Evolutionary conservation across 1,140 invertebrate species (phyloP).

Genomic region (Eubasilissa regina): DNA sequence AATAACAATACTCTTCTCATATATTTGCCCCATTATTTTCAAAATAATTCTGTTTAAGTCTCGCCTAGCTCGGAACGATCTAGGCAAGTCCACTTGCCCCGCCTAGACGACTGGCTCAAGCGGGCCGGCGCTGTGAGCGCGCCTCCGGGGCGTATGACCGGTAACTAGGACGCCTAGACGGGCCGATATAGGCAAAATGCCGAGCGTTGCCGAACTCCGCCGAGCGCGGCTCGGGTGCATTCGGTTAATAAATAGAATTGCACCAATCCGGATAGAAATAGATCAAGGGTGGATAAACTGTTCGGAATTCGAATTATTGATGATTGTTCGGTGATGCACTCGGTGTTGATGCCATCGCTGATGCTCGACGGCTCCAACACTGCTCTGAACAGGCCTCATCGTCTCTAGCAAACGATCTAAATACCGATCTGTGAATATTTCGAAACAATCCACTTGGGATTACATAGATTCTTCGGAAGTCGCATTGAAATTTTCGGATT

Average conservation of each 20-base stretch:
- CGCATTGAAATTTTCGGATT: too few relatives aligned
- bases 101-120: conserved; percentile 21
- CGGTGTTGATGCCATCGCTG: too few relatives aligned
- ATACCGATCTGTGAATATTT: too few relatives aligned
- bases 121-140: neutral
- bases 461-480: too few relatives aligned
- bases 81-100: conserved; percentile 8
- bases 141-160: conserved; percentile 27
- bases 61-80: neutral
- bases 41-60: neutral
- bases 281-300: conserved; percentile 30
- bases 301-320: conserved; percentile 8
- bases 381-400: too few relatives aligned
- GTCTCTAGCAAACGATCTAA: too few relatives aligned
- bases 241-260: conserved; percentile 23
- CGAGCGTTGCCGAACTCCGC: neutral
- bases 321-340: conserved; percentile 5
- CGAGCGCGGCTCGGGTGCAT: neutral
- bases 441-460: too few relatives aligned
- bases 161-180: conserved; percentile 15
- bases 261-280: conserved; percentile 14
- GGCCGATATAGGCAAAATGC: conserved; percentile 25
- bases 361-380: too few relatives aligned
- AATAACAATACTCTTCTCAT: too few relatives aligned
- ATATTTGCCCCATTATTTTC: neutral